Conservation (phyloP, 2,113 vertebrate genomes). For the Marmota flaviventris region DNA sequence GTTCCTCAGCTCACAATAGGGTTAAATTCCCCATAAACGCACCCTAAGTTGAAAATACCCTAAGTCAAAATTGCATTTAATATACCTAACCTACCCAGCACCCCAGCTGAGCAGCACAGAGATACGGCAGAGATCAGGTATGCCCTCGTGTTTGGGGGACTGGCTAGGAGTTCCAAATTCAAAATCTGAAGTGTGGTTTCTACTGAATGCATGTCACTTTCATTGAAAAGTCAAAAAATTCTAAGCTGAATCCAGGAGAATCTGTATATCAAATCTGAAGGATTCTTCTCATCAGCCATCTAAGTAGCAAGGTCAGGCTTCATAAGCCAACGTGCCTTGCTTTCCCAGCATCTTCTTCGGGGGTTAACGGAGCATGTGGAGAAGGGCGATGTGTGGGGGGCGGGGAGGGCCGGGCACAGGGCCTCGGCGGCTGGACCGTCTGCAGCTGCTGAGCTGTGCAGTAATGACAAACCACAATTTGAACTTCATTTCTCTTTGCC, state of each 20-base stretch:
- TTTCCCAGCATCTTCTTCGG: fast-evolving
- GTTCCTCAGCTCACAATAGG: background rate
- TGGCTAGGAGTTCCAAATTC: background rate
- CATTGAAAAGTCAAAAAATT: background rate
- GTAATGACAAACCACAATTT: constrained; percentile 51
- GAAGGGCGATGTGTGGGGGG: background rate
- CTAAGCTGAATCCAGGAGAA: background rate
- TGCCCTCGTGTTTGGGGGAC: background rate
- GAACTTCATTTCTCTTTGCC: constrained; percentile 74
- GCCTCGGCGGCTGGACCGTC: background rate
- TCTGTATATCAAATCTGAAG: background rate
- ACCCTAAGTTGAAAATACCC: background rate
- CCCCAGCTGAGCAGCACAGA: background rate
- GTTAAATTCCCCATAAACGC: background rate
- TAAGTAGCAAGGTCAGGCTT: background rate
- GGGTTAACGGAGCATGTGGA: background rate
- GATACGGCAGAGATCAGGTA: background rate
- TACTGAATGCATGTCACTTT: background rate
- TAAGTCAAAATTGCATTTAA: background rate
- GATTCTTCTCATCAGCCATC: background rate
- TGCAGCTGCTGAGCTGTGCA: constrained; percentile 51
- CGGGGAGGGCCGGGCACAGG: background rate
- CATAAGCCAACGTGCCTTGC: background rate
- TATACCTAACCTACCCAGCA: background rate
- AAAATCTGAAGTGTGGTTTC: background rate